These are phyloP conservation scores for Lingula anatina DNA, from an alignment of 2,888 invertebrate genomes.

Conservation along the genomic window DNA sequence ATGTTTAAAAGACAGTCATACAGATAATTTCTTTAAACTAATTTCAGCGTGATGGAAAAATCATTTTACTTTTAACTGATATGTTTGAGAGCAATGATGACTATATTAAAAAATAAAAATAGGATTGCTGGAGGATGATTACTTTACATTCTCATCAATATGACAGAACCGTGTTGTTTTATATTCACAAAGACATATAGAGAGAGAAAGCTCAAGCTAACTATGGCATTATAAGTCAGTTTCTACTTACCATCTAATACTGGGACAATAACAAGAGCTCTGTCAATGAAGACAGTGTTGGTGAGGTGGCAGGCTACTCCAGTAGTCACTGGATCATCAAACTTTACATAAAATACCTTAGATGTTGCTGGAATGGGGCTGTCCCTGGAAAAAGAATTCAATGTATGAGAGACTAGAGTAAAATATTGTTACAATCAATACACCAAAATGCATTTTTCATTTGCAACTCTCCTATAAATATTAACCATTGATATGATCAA, in stretches of 20 bases:
- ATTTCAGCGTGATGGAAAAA: no score
- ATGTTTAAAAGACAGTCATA: background rate
- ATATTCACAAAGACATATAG: no score
- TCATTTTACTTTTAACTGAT: no score
- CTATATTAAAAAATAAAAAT: no score
- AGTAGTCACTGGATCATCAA: slow-evolving; percentile 79
- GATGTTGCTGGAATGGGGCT: slow-evolving; percentile 86
- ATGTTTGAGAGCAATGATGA: no score
- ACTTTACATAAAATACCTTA: slow-evolving; percentile 94
- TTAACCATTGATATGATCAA: no score
- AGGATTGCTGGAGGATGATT: no score
- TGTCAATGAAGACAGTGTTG: slow-evolving; percentile 97
- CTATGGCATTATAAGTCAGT: background rate
- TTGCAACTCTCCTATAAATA: no score
- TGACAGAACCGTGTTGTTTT: no score
- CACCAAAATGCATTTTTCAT: background rate
- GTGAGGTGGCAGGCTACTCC: slow-evolving; percentile 97
- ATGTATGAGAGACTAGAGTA: background rate
- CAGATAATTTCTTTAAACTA: no score
- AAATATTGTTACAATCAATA: background rate
- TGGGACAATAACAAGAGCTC: slow-evolving; percentile 92
- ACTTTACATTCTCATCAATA: no score
- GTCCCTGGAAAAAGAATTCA: slow-evolving; percentile 52
- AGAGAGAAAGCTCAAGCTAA: no score
- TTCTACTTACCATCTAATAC: slow-evolving; percentile 60